Base-by-base conservation (phyloP, 2,113 vertebrate genomes). In the Mobula birostris region DNA sequence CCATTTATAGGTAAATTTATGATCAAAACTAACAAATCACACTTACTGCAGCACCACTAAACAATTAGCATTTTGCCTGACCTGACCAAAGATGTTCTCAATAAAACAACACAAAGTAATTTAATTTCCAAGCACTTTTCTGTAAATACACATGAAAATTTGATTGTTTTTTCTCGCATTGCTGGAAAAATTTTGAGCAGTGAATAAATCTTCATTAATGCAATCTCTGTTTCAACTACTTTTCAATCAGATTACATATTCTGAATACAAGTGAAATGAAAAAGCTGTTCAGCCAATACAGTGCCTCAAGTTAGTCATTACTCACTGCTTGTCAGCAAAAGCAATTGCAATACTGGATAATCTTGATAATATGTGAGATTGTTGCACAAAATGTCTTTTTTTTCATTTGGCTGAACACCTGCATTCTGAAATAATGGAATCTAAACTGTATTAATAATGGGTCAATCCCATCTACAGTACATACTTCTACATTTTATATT, bases 161-260 rank as follows among this genome's bases (percentile, higher is more conserved):
- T 19, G 58, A 93, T 24, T 48, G 19, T 70, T 90, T 29, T 88
- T 93, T 48, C 48, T 48, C 48, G 24, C 91, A 93, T 93, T 93
- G 91, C 36, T 93, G 48, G 32, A 48, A 74, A 85, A 93, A 27
- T 27, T n/a, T 74, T 93, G 66, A 74, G 32, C 66, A 74, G 91
- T 93, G 91, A 95, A 95, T 95, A 95, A 94, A 95, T 95, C 68
- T 94, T 95, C 95, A 95, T 76, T 95, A 93, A 94, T 94, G 27
- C 94, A 83, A 94, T 95, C 95, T 95, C 94, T 94, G 29, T 94
- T 95, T 90, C n/a, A 94, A 94, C 40, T 95, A 93, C 93, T 77
- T 83, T 94, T 95, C 94, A 94, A 63, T 87, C 17, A 58, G 94
- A 95, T 94, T 85, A 27, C 40, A 95, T 88, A 95, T 95, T 95